These are phyloP conservation scores for Dendrolimus pini DNA, from an alignment of 2,888 invertebrate genomes.

Conservation along the genomic window DNA sequence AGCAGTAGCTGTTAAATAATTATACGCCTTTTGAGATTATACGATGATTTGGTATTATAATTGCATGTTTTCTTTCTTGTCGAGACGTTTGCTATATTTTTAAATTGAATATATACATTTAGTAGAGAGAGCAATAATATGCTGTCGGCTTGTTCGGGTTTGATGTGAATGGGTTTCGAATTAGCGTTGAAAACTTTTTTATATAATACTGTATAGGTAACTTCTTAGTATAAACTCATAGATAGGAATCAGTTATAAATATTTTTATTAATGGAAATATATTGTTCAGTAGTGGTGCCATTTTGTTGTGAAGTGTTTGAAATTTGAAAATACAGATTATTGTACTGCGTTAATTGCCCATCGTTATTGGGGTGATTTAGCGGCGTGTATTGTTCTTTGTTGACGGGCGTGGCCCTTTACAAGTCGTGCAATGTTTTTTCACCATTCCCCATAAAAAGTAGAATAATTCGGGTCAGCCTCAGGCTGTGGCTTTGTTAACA, in stretches of 20 bases:
- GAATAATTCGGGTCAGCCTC: not conserved
- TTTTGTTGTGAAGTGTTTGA: slow-evolving; percentile 46
- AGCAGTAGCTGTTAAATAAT: slow-evolving; percentile 51
- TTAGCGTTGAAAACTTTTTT: slow-evolving; percentile 42
- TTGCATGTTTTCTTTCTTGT: slow-evolving; percentile 20
- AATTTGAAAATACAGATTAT: slow-evolving; percentile 5
- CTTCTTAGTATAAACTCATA: slow-evolving; percentile 51
- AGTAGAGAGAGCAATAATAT: slow-evolving; percentile 44
- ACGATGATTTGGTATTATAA: slow-evolving; percentile 27
- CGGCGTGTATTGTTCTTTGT: not conserved
- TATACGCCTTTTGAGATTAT: slow-evolving; percentile 56
- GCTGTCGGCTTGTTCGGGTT: slow-evolving; percentile 38
- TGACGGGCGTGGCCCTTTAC: not conserved
- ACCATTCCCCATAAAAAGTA: not conserved
- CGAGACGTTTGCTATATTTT: slow-evolving; percentile 27
- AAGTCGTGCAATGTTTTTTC: not conserved
- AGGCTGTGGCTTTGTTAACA: not conserved
- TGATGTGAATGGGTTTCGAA: slow-evolving; percentile 43
- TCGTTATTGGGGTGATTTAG: not conserved
- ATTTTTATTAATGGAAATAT: slow-evolving; percentile 41
- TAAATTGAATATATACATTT: slow-evolving; percentile 30
- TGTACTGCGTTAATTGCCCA: not conserved
- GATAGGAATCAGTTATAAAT: slow-evolving; percentile 52
- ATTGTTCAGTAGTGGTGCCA: slow-evolving; percentile 61
- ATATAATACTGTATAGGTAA: slow-evolving; percentile 50